Base-by-base conservation (phyloP, 2,797 vertebrate genomes). In the Dallia pectoralis region DNA sequence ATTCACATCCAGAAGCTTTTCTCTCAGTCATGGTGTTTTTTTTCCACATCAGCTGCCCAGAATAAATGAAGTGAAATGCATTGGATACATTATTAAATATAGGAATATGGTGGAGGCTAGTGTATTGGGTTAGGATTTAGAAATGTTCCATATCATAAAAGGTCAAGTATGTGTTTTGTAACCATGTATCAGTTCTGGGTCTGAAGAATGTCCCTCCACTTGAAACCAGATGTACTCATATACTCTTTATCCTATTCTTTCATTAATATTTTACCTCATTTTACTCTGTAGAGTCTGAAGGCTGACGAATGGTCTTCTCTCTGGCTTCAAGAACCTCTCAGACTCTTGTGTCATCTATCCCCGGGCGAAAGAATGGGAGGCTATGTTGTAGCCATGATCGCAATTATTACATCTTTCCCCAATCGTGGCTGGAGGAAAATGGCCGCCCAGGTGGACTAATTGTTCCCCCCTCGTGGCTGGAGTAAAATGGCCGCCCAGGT, bases 251-350 rank as follows among this genome's bases (percentile, higher is more conserved):
- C 19, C 30, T 27, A 49, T 29, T 67, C 40, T 27, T 27, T 30
- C 63, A 59, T 25, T 11, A 11, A 27, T 19, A 33, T 30, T 66
- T 9, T 56, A 74, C 70, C 19, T 61, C 0, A 44, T 79, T 82
- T 75, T n/a, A 79, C 79, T 79, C 63, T 87, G 79, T 79, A 95
- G 93, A 91, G 82, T 91, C 93, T 86, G 92, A 92, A 89, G 89
- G 90, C 77, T 74, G 83, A 89, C 91, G 86, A 84, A 89, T 87
- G 87, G 90, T 93, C 91, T 89, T 88, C 90, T 87, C 88, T 77
- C 77, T 86, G 89, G 84, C 89, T 89, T 92, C 86, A 82, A 84
- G 77, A 80, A 89, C 89, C 82, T 93, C 90, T 87, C 74, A 73
- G 82, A 88, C 91, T 85, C 88, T 81, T 27, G 53, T 25, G 88